A percentile compares a stretch with the other conserved stretches of the same genome.
phyloP scores from a whole-genome alignment of 2,888 invertebrate genomes.

The Tipula confusa region DNA sequence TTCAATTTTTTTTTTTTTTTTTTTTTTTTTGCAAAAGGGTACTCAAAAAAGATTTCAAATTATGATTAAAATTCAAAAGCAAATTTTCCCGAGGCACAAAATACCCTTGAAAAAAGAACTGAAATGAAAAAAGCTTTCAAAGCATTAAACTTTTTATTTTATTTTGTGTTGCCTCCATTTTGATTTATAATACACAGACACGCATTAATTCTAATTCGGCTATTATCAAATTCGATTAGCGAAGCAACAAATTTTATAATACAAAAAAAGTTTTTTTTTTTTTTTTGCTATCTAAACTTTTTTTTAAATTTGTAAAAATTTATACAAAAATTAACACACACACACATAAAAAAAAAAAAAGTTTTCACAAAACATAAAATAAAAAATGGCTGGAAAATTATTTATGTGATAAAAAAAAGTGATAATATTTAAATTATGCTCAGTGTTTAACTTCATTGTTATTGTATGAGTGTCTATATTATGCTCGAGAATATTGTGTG shows the following conservation, averaged over 20 bases:
- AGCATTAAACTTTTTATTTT: background rate
- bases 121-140: background rate
- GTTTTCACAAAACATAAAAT: background rate
- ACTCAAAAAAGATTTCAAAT: background rate
- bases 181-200: background rate
- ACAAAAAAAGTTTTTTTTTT: background rate
- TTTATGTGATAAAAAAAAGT: constrained; percentile 7
- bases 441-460: background rate
- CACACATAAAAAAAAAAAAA: too few species aligned
- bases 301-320: background rate
- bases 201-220: background rate
- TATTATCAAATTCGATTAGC: constrained; percentile 20
- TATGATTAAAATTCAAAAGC: background rate
- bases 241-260: background rate
- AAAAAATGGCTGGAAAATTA: background rate
- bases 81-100: background rate
- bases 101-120: too few species aligned
- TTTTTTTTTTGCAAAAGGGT: too few species aligned
- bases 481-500: too few species aligned
- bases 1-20: too few species aligned
- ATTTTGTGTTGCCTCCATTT: background rate
- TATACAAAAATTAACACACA: background rate
- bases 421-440: background rate
- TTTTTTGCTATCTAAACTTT: background rate
- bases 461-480: background rate